Base-by-base conservation (phyloP, 2,797 vertebrate genomes). In the Malurus leucopterus region DNA sequence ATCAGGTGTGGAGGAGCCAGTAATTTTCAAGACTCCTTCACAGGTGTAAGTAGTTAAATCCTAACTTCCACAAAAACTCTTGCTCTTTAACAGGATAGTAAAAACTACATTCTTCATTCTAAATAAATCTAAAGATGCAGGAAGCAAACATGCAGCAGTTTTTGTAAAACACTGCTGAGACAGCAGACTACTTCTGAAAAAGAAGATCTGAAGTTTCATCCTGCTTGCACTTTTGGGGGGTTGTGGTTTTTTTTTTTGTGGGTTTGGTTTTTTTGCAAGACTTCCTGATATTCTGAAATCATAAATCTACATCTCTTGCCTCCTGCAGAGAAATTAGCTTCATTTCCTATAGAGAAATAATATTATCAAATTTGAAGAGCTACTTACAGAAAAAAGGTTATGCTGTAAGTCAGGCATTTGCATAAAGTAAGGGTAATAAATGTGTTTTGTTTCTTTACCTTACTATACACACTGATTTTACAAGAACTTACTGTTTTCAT, bases 181-280 rank as follows among this genome's bases (percentile, higher is more conserved):
- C 6, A 78, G 32, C 1, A 6, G 21, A 69, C 44, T 47, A 34
- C 12, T 34, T 43, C 36, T 22, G 5, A 7, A 17, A 12, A 8
- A 14, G 15, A 36, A 65, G 9, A 4, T 36, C 86, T 64, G 18
- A 46, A 30, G 13, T 49, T 80, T 84, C 7, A 7, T 30, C 18
- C 30, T 62, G 29, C 15, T 44, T 57, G 0, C 4, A 7, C 4
- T 34, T 47, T 38, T 3, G 11, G 8, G 4, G 15, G 2, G 6
- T 30, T 49, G 21, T 13, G 13, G 3, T 3, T 13, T 57, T 68
- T 43, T 22, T 41, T 68, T 43, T 21, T 40, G 18, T 23, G 8
- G 22, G 8, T 46, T 32, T 14, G 4, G 18, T 5, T 8, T 30
- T 55, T 44, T 36, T 70, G 49, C 34, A 44, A 46, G 13, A 67